Conservation (phyloP, 1,140 invertebrate species). For the Drosophila santomea region DNA sequence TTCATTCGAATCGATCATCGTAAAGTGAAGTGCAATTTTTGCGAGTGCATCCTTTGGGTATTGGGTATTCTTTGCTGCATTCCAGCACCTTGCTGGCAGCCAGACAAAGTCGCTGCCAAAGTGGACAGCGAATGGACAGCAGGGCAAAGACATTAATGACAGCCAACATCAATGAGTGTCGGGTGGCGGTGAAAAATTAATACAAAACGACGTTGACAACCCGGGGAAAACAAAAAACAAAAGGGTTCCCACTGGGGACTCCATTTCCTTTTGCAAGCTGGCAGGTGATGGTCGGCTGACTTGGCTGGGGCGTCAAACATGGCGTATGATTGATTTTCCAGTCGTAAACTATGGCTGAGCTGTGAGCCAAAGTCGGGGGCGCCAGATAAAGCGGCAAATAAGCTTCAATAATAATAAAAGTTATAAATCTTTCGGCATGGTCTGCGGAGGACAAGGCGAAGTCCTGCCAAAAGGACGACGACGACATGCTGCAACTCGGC, state of each 20-base stretch:
- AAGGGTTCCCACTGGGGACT: background rate
- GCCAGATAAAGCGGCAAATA: conserved; percentile 78
- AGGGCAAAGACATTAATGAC: conserved; percentile 51
- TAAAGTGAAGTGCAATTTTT: background rate
- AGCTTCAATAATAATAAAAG: conserved; percentile 84
- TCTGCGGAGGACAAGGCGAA: conserved; percentile 47
- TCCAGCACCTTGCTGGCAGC: conserved; percentile 14
- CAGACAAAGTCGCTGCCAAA: conserved; percentile 39
- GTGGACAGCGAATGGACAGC: conserved; percentile 55
- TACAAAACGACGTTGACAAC: conserved; percentile 49
- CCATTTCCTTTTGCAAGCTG: background rate
- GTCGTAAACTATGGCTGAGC: conserved; percentile 62
- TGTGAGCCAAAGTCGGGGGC: conserved; percentile 32
- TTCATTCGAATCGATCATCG: no score
- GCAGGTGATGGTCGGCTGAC: conserved; percentile 37
- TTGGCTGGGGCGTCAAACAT: conserved; percentile 57
- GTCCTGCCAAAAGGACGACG: conserved; percentile 33
- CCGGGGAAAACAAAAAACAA: conserved; percentile 18
- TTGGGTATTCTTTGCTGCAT: conserved; percentile 28
- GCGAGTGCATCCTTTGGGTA: conserved; percentile 8
- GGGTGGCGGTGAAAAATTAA: conserved; percentile 72
- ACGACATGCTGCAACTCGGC: conserved; percentile 80
- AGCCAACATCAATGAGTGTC: conserved; percentile 74
- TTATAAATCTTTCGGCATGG: conserved; percentile 80
- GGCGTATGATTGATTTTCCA: conserved; percentile 80